Conservation (phyloP, 2,113 vertebrate species). For the Syrrhaptes paradoxus region DNA sequence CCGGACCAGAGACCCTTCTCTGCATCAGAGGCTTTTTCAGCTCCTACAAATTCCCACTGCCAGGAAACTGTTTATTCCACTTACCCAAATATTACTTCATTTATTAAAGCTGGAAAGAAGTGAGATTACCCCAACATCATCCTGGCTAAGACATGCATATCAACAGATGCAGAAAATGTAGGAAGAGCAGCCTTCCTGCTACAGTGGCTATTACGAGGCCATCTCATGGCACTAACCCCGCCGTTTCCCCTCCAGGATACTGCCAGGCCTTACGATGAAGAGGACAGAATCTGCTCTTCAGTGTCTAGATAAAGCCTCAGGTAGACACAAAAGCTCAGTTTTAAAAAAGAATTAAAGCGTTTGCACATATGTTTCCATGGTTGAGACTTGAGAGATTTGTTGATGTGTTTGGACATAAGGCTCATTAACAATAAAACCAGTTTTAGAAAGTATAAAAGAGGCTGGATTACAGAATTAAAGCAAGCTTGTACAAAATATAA, state of each 20-base stretch:
- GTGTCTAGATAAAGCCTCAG: not conserved
- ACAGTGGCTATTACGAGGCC: not conserved
- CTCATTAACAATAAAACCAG: not conserved
- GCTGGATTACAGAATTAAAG: not conserved
- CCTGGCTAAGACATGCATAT: not conserved
- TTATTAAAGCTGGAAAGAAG: not conserved
- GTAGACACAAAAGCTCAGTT: not conserved
- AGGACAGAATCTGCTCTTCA: not conserved
- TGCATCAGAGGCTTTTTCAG: not conserved
- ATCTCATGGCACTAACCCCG: not conserved
- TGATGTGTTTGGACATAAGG: not conserved
- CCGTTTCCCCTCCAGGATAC: not conserved
- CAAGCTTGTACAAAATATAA: not conserved
- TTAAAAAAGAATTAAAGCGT: not conserved
- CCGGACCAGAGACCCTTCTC: not conserved
- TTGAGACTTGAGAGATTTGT: not conserved
- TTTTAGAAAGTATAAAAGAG: not conserved
- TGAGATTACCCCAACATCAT: not conserved
- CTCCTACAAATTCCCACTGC: not conserved
- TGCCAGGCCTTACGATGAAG: not conserved
- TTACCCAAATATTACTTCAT: not conserved
- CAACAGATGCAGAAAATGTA: not conserved
- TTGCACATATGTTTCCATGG: fast-evolving
- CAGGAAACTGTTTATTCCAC: not conserved
- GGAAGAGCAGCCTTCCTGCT: not conserved